Evolutionary conservation across 2,888 invertebrate genomes (phyloP), one percentile per base, ranked within the genome.

Genomic region (Drosophila infuscata): DNA sequence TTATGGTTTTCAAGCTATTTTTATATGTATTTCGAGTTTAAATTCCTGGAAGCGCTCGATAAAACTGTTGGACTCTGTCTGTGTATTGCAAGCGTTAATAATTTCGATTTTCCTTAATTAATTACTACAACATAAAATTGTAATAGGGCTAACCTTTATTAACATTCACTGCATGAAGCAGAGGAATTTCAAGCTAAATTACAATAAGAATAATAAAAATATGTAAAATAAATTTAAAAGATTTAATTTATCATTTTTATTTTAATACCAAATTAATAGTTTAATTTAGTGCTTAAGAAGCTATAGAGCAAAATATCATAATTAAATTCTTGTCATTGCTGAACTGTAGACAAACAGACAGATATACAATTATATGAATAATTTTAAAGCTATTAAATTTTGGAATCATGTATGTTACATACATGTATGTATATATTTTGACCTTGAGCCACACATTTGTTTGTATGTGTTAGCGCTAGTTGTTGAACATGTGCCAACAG

Each of bases 1-100:
- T 57, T 52, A 59, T 73, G 80, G 53, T 71, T 53, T 61, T 62
- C 68, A 83, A 88, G 89, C 79, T 86, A 76, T 77, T 74, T 67
- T 68, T 80, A 51, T 70, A 71, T 74, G 54, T 69, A 70, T 72
- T 67, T 73, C 30, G 67, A 57, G 41, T 58, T 25, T 30, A 43
- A 64, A 67, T 84, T 85, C 89, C 68, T 56, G 60, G 83, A 83
- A 83, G 70, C 49, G 59, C 64, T 67, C 51, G 35, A 36, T 52
- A 36, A 52, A 30, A 59, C 59, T 32, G 41, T 53, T 20, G 20
- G 33, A 43, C 41, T 36, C 36, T 17, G 17, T 49, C 59, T 32
- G 43, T 32, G 17, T 29, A 6, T 43, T 35, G 17, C 41, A 51
- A 51, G 57, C 64, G 53, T 51, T 43, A 56, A 53, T 35, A 62